Evolutionary conservation across 2,888 invertebrate species (phyloP), one percentile per base, ranked within the genome.

Genomic region (Leuctra nigra): DNA sequence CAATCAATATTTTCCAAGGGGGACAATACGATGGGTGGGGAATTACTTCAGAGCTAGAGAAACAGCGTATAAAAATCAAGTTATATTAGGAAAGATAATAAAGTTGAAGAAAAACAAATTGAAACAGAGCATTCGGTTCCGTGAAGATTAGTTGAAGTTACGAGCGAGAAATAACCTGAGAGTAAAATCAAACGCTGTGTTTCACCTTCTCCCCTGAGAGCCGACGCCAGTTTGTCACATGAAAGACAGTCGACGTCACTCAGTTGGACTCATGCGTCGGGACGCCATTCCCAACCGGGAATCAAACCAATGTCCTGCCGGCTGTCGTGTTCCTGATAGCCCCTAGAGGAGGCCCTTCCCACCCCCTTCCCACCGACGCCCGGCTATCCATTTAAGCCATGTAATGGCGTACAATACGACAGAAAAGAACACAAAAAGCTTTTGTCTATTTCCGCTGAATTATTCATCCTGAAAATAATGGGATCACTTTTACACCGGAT

Each of bases 391-490:
- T 25, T 20, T 20, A 14, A 24, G 38, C n/a, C 16, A 36, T 35
- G 57, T 50, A 47, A 58, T 29, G 25, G 54, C 38, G 9, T 24
- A 11, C n/a, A 25, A 9, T 20, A 50, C 54, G 35, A 48, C 48
- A 52, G 25, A 54, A 44, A 20, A 20, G 39, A 38, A 47, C 57
- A 56, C 57, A 59, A 54, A 59, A 56, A 47, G 50, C 24, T 54
- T 25, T 23, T 46, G 24, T 44, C 44, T 44, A 44, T 23, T 44
- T 23, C 18, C 44, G 20, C 61, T 66, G 64, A 66, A 66, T 66
- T 65, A 66, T 66, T 66, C 64, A 66, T 64, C 62, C 62, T 63
- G 63, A 64, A 65, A 66, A 65, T 66, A 65, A 65, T 66, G 65
- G 63, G 65, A 64, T 66, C 64, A 63, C 66, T 65, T 64, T 63